phyloP scores from a whole-genome alignment of 2,113 vertebrate species.

The Oryzias woworae region DNA sequence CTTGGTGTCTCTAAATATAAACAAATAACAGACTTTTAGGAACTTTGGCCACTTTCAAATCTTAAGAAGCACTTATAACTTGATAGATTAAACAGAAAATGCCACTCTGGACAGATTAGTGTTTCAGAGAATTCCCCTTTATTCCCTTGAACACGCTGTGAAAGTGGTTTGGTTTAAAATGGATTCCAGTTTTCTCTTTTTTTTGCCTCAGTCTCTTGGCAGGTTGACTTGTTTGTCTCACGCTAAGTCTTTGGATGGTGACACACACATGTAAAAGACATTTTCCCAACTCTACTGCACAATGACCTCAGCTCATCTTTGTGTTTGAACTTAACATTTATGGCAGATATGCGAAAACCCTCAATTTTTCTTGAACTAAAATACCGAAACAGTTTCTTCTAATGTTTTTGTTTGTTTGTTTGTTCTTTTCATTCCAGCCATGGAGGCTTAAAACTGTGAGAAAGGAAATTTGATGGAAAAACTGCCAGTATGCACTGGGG shows the following conservation, averaged over 20 bases:
- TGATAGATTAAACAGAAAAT: constrained; percentile 46
- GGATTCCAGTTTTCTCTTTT: constrained; percentile 55
- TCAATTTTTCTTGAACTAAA: no score
- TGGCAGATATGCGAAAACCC: not conserved
- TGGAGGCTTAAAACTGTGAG: no score
- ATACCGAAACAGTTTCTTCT: no score
- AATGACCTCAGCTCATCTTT: constrained; percentile 22
- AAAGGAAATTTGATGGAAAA: no score
- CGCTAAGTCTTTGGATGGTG: constrained; percentile 32
- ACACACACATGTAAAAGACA: constrained; percentile 8
- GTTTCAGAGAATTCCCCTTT: constrained; percentile 60
- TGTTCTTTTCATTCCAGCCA: no score
- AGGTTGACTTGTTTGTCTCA: constrained; percentile 50
- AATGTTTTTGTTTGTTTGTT: no score
- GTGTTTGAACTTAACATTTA: not conserved
- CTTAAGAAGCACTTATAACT: constrained; percentile 26
- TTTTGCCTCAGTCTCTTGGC: constrained; percentile 56
- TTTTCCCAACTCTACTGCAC: not conserved
- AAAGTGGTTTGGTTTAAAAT: constrained; percentile 55
- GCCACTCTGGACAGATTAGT: constrained; percentile 51
- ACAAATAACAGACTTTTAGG: constrained; percentile 12
- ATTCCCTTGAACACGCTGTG: constrained; percentile 32
- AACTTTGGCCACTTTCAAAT: constrained; percentile 43
- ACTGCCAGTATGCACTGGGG: no score
- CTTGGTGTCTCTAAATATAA: no score